Evolutionary conservation across 2,888 invertebrate species (phyloP), one percentile per base, ranked within the genome.

Genomic region (Unio delphinus): DNA sequence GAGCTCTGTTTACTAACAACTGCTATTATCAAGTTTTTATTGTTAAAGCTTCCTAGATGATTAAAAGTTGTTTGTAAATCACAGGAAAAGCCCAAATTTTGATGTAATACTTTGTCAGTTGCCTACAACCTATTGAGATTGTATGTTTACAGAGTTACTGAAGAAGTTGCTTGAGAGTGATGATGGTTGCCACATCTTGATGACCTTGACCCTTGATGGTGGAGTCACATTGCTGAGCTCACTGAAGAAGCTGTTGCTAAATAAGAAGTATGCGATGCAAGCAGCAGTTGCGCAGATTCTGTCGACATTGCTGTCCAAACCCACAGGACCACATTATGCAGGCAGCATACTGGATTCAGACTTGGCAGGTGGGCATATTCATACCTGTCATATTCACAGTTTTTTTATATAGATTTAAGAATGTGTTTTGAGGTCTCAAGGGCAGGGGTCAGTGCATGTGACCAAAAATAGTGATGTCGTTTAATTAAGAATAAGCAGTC

Each of bases 211-310:
- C 30, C 61, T 68, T 30, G 74, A 74, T 28, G 70, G 68, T 23
- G 65, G 69, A 59, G 26, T 61, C 34, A 78, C 74, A 20, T 64
- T 81, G 54, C 62, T 80, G 54, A 61, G 80, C 11, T 68, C 66
- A 23, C 57, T 80, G 61, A 83, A 83, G 72, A 80, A 76, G 68
- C 67, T 80, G 23, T 64, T 83, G 65, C 66, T 81, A 54, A 75
- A 76, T 56, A 78, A 76, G 61, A 71, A 73, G 54, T 75, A 75
- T 34, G 73, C 72, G 1, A 62, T 76, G 45, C 80, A 80, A 68
- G 75, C 74, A 30, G 71, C 76, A 34, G 75, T 78, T n/a, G 69
- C 74, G 1, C 77, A 80, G 65, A 73, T 77, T 17, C 66, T 82
- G 15, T 67, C 72, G 8, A 64, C 61, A 55, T 65, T 80, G 20